Evolutionary conservation across 2,888 invertebrate genomes (phyloP).

Genomic region (Standfussiana lucernea): DNA sequence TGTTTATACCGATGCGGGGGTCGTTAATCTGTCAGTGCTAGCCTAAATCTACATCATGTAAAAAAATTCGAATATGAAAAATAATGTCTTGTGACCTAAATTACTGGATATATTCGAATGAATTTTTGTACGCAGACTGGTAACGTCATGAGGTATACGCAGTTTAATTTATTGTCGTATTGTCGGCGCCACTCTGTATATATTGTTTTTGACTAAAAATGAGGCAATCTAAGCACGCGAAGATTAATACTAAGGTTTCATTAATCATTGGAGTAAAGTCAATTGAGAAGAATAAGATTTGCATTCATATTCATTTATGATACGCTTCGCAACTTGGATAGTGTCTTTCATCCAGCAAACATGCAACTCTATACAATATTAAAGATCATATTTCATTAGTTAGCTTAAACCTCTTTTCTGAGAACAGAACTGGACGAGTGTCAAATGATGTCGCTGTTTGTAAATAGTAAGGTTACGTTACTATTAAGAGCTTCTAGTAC

Average conservation of each 20-base stretch:
- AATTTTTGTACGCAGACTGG: too few species aligned
- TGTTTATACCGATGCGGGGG: too few species aligned
- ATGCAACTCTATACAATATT: constrained; percentile 34
- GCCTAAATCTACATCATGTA: too few species aligned
- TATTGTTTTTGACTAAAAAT: constrained; percentile 33
- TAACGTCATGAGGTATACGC: too few species aligned
- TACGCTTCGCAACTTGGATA: constrained; percentile 16
- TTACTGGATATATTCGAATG: too few species aligned
- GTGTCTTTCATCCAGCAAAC: constrained; percentile 24
- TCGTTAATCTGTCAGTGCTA: too few species aligned
- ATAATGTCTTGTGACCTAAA: too few species aligned
- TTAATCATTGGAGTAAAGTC: background rate
- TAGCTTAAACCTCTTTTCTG: constrained; percentile 41
- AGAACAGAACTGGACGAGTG: constrained; percentile 30
- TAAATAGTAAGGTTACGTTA: constrained; percentile 74
- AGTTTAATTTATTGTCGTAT: too few species aligned
- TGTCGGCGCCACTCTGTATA: too few species aligned
- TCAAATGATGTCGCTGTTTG: constrained; percentile 63
- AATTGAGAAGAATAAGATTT: background rate
- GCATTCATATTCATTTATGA: constrained; percentile 11
- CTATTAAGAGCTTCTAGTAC: constrained; percentile 75
- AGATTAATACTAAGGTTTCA: background rate
- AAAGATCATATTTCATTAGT: constrained; percentile 5
- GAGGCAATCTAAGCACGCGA: constrained; percentile 10
- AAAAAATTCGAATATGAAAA: too few species aligned